Conservation (phyloP, 2,113 vertebrate genomes). For the Aphelocoma coerulescens region DNA sequence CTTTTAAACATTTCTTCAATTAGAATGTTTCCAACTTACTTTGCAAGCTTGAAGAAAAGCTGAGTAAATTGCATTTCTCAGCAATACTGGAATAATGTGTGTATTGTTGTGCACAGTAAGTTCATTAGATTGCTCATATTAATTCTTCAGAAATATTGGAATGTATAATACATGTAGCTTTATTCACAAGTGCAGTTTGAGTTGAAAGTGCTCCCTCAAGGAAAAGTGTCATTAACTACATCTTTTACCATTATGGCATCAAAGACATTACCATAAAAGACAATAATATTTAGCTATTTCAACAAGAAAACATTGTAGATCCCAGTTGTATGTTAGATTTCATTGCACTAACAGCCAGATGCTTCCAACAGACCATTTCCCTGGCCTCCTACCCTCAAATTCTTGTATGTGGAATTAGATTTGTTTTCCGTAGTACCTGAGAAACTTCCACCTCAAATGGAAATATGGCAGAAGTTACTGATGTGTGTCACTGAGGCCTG, state of each 20-base stretch:
- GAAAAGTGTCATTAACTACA: background rate
- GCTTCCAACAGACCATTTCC: background rate
- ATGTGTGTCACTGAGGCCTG: background rate
- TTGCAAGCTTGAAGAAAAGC: background rate
- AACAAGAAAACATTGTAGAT: background rate
- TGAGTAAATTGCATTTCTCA: background rate
- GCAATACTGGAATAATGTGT: background rate
- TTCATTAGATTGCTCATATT: background rate
- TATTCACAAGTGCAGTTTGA: background rate
- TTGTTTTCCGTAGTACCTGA: background rate
- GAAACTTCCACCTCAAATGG: background rate
- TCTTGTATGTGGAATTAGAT: background rate
- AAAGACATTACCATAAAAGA: background rate
- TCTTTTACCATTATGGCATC: background rate
- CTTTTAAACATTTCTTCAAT: background rate
- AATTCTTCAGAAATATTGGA: background rate
- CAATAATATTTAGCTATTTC: background rate
- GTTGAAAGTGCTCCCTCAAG: background rate
- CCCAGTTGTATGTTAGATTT: background rate
- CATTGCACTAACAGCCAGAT: background rate
- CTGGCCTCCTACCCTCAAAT: background rate
- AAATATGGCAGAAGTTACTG: background rate
- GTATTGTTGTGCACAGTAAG: background rate
- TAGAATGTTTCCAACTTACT: background rate
- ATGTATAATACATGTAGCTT: background rate